These are phyloP conservation scores for Acanthaster planci DNA, from an alignment of 35 echinoderm and acorn worm species.

Conservation along the genomic window DNA sequence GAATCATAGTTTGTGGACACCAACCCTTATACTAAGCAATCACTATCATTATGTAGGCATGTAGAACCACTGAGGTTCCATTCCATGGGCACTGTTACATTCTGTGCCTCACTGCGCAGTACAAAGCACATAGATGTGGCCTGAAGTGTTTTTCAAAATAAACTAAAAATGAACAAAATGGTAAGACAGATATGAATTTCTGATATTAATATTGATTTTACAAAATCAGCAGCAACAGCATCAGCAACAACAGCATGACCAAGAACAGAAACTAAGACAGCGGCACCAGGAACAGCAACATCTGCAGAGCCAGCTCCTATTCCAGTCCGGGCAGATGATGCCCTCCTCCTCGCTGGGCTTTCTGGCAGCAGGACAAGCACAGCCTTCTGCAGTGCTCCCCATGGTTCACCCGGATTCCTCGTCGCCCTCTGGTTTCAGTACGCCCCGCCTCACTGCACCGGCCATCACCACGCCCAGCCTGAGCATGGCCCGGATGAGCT, in stretches of 20 bases:
- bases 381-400: not conserved
- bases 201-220: too few species aligned
- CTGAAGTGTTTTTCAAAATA: too few species aligned
- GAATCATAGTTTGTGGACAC: too few species aligned
- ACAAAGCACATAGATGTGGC: too few species aligned
- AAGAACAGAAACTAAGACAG: not conserved
- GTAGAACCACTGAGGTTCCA: too few species aligned
- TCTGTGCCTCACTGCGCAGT: too few species aligned
- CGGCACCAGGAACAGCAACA: not conserved
- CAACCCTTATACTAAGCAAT: too few species aligned
- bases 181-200: too few species aligned
- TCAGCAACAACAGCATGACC: not conserved
- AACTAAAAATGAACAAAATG: not conserved
- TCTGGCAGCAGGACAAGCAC: not conserved
- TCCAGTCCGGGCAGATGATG: not conserved
- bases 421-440: not conserved
- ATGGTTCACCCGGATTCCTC: not conserved
- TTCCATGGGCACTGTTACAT: too few species aligned
- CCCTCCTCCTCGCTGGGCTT: not conserved
- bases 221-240: conserved; percentile 15
- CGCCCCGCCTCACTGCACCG: not conserved
- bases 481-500: not conserved
- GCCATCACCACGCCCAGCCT: not conserved
- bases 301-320: not conserved
- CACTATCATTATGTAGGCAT: too few species aligned